These are phyloP conservation scores for Cataglyphis cursor DNA, from an alignment of 2,888 invertebrate species.

Conservation along the genomic window DNA sequence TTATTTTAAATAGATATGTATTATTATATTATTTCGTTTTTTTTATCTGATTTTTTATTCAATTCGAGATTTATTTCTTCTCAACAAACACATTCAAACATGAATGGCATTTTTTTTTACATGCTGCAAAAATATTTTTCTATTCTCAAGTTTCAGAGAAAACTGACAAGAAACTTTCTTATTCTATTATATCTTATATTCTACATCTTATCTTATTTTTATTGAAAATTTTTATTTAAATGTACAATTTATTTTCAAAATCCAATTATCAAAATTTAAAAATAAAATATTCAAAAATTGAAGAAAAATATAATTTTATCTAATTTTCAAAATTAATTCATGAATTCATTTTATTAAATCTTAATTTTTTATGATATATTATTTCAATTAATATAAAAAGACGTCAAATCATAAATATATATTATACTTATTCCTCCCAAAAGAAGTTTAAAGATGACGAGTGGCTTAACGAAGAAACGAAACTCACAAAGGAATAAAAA, in stretches of 20 bases:
- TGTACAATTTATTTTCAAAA: background rate
- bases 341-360: background rate
- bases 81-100: background rate
- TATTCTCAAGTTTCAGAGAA: background rate
- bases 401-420: background rate
- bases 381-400: background rate
- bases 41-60: background rate
- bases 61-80: background rate
- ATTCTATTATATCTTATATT: background rate
- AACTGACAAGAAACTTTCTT: background rate
- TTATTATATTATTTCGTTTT: background rate
- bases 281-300: background rate
- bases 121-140: background rate
- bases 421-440: background rate
- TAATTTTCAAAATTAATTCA: background rate
- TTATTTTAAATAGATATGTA: background rate
- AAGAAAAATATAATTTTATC: background rate
- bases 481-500: background rate
- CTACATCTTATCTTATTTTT: constrained; percentile 4
- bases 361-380: background rate
- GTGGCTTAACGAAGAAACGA: background rate
- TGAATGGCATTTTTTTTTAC: background rate
- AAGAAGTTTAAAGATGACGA: background rate
- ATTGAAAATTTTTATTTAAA: no score
- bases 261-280: background rate